A percentile compares a stretch with the other conserved stretches of the same genome.
phyloP scores from a whole-genome alignment of 2,888 invertebrate genomes.

The Drosophila merina region DNA sequence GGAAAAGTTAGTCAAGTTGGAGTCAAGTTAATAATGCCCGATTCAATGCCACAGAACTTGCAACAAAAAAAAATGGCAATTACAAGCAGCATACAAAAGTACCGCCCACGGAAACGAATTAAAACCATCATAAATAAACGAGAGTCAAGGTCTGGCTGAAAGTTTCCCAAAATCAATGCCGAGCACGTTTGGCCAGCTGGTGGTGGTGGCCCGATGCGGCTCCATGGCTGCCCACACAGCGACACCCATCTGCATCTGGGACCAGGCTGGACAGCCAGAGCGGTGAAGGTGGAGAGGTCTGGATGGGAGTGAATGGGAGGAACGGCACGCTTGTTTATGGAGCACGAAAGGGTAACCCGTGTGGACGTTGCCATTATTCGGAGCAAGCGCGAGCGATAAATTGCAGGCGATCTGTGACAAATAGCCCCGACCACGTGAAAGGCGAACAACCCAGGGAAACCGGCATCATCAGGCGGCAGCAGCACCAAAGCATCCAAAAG shows the following conservation, averaged over 20 bases:
- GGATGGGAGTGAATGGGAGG: conserved; percentile 12
- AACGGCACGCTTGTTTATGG: conserved; percentile 56
- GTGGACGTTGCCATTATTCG: conserved; percentile 49
- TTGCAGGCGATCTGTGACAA: conserved; percentile 64
- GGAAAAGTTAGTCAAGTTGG: conserved; percentile 12
- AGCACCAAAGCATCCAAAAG: background rate
- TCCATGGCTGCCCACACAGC: conserved; percentile 38
- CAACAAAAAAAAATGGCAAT: conserved; percentile 38
- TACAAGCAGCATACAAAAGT: conserved; percentile 42
- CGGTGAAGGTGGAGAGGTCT: conserved; percentile 27
- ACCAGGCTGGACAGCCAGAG: conserved; percentile 3
- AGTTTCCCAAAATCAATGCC: conserved; percentile 51
- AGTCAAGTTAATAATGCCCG: conserved; percentile 15
- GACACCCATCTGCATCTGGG: conserved; percentile 36
- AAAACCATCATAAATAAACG: conserved; percentile 67
- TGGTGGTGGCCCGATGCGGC: background rate
- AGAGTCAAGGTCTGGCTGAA: conserved; percentile 48
- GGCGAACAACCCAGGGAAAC: conserved; percentile 37
- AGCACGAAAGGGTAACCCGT: conserved; percentile 61
- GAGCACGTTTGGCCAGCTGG: conserved; percentile 41
- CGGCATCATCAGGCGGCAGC: conserved; percentile 5
- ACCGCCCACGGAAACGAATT: conserved; percentile 65
- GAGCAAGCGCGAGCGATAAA: conserved; percentile 55
- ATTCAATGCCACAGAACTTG: conserved; percentile 10
- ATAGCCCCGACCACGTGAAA: conserved; percentile 62